Conservation (phyloP, 1,140 invertebrate genomes). For the Harlomillsia oculata region DNA sequence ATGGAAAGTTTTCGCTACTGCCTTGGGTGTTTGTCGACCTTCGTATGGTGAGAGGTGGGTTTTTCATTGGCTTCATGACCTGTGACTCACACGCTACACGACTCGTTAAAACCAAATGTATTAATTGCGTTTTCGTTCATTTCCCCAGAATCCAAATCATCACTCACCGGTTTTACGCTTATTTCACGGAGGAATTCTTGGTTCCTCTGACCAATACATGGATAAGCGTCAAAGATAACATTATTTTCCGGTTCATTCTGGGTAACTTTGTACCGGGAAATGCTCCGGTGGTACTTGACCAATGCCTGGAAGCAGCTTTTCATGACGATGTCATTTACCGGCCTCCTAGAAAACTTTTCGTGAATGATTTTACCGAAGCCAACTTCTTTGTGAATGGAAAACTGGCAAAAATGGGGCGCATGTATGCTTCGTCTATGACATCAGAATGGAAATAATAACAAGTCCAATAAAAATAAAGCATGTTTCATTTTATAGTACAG, state of each 20-base stretch:
- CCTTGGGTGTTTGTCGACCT: background rate
- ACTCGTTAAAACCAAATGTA: too few relatives aligned
- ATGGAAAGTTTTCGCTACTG: conserved; percentile 2
- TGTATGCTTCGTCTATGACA: too few relatives aligned
- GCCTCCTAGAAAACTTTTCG: conserved; percentile 12
- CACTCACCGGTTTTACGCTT: background rate
- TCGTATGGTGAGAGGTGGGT: background rate
- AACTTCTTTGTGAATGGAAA: conserved; percentile 5
- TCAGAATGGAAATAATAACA: too few relatives aligned
- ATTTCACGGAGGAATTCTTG: conserved; percentile 12
- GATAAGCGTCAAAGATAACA: conserved; percentile 20
- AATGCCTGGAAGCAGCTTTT: conserved; percentile 19
- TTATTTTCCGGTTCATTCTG: conserved; percentile 8
- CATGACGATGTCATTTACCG: conserved; percentile 2
- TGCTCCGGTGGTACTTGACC: background rate
- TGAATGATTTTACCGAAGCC: conserved; percentile 7
- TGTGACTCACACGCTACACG: background rate
- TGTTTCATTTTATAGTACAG: too few relatives aligned
- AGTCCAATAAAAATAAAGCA: too few relatives aligned
- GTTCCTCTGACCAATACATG: too few relatives aligned
- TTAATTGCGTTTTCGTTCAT: too few relatives aligned
- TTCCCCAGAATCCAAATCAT: background rate
- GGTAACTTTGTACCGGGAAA: conserved; percentile 7
- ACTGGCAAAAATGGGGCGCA: background rate
- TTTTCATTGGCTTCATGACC: too few relatives aligned